phyloP scores from a whole-genome alignment of 2,113 vertebrate species.

The Myrmecobius fasciatus region DNA sequence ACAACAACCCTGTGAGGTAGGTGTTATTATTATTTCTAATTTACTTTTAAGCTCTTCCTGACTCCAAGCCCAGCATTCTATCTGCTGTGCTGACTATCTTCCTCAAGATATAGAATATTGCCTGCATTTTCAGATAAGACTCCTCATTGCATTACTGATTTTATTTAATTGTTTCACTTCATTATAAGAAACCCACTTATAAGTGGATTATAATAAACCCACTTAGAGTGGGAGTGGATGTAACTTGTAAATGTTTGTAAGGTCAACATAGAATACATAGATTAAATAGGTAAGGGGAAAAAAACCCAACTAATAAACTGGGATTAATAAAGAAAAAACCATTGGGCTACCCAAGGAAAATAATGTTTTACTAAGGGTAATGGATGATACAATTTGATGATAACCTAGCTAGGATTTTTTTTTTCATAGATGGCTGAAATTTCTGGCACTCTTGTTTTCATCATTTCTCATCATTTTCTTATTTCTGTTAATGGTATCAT shows the following conservation, averaged over 20 bases:
- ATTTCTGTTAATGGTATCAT: neutral
- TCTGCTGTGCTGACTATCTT: neutral
- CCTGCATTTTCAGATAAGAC: neutral
- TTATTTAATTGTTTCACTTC: neutral
- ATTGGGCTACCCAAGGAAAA: neutral
- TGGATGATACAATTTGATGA: neutral
- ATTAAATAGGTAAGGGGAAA: neutral
- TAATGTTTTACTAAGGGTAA: neutral
- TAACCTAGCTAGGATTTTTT: neutral
- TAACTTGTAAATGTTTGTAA: neutral
- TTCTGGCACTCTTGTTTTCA: neutral
- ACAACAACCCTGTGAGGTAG: neutral
- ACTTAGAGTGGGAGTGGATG: neutral
- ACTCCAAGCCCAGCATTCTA: neutral
- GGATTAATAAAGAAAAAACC: neutral
- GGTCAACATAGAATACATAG: neutral
- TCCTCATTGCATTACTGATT: neutral
- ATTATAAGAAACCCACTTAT: neutral
- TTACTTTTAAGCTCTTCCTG: neutral
- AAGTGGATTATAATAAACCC: no score
- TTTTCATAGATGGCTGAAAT: neutral
- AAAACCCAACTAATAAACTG: neutral
- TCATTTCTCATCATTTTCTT: neutral
- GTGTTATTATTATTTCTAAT: neutral
- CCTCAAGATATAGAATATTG: neutral